phyloP scores from a whole-genome alignment of 2,888 invertebrate species.

The Molorchus minor region DNA sequence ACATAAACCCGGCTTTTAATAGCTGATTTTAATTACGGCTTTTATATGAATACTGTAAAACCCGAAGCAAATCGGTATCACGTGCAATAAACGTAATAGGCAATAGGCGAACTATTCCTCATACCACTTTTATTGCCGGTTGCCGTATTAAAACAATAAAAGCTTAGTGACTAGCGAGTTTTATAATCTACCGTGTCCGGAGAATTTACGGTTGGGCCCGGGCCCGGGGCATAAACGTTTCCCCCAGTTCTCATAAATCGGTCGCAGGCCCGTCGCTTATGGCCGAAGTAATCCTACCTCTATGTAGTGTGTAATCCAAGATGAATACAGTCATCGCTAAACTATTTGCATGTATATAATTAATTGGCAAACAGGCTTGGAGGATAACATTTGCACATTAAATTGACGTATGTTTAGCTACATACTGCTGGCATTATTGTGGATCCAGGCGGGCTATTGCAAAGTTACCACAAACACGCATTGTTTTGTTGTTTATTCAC shows the following conservation, averaged over 20 bases:
- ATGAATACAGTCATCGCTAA: slow-evolving; percentile 39
- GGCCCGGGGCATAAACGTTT: slow-evolving; percentile 25
- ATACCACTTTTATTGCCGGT: neutral
- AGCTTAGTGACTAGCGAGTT: slow-evolving; percentile 24
- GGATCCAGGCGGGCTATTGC: too few species aligned
- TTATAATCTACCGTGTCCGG: slow-evolving; percentile 27
- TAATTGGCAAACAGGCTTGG: slow-evolving; percentile 14
- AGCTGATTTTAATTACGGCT: neutral
- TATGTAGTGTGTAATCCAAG: slow-evolving; percentile 39
- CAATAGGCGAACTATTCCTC: too few species aligned
- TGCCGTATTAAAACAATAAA: slow-evolving; percentile 22
- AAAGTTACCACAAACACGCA: too few species aligned
- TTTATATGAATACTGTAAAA: neutral
- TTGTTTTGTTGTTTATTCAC: too few species aligned
- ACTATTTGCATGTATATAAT: slow-evolving; percentile 38
- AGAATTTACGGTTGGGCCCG: slow-evolving; percentile 27
- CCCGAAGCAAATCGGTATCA: neutral
- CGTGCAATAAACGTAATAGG: neutral
- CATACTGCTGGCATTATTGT: neutral
- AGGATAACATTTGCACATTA: slow-evolving; percentile 14
- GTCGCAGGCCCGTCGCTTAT: slow-evolving; percentile 32
- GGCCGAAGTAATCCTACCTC: slow-evolving; percentile 40
- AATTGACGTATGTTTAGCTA: slow-evolving; percentile 19
- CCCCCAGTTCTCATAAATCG: slow-evolving; percentile 38
- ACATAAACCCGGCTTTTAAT: too few species aligned